Evolutionary conservation across 1,140 invertebrate genomes (phyloP).

Genomic region (Amphibalanus amphitrite): DNA sequence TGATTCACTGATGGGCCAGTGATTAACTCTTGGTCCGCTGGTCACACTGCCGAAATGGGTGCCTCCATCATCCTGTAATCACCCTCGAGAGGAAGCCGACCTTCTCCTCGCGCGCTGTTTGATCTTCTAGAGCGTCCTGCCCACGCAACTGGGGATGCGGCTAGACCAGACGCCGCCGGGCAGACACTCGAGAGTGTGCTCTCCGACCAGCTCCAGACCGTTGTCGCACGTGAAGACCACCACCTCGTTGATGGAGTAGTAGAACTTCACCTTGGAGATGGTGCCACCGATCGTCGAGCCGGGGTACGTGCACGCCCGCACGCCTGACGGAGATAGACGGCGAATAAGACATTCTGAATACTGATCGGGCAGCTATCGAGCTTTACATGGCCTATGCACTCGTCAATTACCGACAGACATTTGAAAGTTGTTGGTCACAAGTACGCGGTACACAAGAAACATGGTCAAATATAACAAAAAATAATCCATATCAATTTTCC

Average conservation of each 20-base stretch:
- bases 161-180: slow-evolving; percentile 71
- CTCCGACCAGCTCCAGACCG: slow-evolving; percentile 51
- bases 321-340: slow-evolving; percentile 32
- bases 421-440: too few relatives aligned
- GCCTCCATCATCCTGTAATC: too few relatives aligned
- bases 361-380: slow-evolving; percentile 9
- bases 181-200: slow-evolving; percentile 52
- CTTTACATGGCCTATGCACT: slow-evolving; percentile 3
- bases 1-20: too few relatives aligned
- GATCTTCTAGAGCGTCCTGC: too few relatives aligned
- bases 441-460: too few relatives aligned
- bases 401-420: too few relatives aligned
- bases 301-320: slow-evolving; percentile 64
- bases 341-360: not conserved
- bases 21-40: too few relatives aligned
- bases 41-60: too few relatives aligned
- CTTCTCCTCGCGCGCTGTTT: too few relatives aligned
- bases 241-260: slow-evolving; percentile 66
- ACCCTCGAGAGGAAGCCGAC: too few relatives aligned
- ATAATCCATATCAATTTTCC: too few relatives aligned
- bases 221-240: slow-evolving; percentile 65
- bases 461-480: too few relatives aligned
- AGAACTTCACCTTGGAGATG: slow-evolving; percentile 70
- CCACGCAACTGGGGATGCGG: slow-evolving; percentile 41
- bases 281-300: slow-evolving; percentile 63